A percentile compares a stretch with the other conserved stretches of the same genome.
Conservation (phyloP, 2,797 vertebrate genomes). For the Molossus alvarezi region DNA sequence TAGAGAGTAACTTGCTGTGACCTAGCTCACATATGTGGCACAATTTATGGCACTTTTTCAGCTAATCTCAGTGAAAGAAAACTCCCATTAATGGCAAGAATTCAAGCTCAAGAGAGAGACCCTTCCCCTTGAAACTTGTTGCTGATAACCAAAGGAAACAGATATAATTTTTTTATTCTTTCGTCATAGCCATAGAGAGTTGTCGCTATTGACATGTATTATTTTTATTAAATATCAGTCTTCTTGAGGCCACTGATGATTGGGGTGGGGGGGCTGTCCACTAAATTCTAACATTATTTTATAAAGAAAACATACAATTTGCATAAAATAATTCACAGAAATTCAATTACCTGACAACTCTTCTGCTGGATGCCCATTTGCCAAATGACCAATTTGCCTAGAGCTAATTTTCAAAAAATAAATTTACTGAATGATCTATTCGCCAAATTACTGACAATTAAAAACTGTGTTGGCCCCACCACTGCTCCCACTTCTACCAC, state of each 20-base stretch:
- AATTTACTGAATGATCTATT: conserved; percentile 63
- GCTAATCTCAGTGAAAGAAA: not conserved
- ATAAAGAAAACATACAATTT: conserved; percentile 71
- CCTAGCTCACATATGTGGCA: not conserved
- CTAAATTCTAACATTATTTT: conserved; percentile 64
- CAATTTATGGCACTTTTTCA: not conserved
- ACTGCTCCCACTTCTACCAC: not conserved
- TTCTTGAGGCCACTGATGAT: conserved; percentile 60
- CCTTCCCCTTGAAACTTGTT: not conserved
- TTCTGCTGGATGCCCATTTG: conserved; percentile 74
- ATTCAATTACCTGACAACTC: conserved; percentile 61
- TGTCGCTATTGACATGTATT: not conserved
- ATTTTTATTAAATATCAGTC: conserved; percentile 60
- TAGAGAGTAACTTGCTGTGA: not conserved
- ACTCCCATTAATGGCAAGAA: not conserved
- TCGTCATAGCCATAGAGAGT: not conserved
- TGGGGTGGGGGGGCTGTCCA: conserved; percentile 58
- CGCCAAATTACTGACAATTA: conserved; percentile 56
- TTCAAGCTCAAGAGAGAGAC: not conserved
- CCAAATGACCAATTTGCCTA: conserved; percentile 76
- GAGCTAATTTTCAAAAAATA: conserved; percentile 72
- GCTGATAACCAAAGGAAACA: conserved; percentile 14
- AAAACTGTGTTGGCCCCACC: not conserved
- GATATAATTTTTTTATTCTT: not conserved
- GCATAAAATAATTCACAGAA: conserved; percentile 75